A percentile compares a stretch with the other conserved stretches of the same genome.
Evolutionary conservation across 2,797 vertebrate genomes (phyloP).

Genomic region (Oreonectes daqikongensis): DNA sequence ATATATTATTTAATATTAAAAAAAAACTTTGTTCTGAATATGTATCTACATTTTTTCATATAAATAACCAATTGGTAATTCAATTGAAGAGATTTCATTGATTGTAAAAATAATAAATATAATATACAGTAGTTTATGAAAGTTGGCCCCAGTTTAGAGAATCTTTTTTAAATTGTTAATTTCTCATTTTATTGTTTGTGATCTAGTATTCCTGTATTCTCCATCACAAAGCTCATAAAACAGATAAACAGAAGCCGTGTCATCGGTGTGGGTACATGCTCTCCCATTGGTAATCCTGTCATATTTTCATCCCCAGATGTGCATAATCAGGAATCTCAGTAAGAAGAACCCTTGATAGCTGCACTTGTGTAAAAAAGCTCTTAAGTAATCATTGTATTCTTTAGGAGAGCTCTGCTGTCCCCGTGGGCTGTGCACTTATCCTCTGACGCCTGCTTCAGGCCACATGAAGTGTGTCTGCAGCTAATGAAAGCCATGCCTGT

Average conservation of each 20-base stretch:
- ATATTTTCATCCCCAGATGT: background rate
- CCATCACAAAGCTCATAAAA: no score
- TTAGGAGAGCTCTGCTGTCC: constrained; percentile 1
- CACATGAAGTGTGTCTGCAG: constrained; percentile 3
- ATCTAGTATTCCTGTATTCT: background rate
- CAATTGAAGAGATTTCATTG: no score
- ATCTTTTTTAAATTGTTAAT: no score
- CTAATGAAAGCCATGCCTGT: background rate
- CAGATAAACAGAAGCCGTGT: background rate
- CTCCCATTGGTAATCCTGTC: constrained; percentile 4
- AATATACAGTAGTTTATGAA: no score
- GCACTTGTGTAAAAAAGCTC: constrained; percentile 17
- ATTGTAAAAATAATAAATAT: no score
- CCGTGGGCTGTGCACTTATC: constrained; percentile 3
- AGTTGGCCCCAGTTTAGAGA: no score
- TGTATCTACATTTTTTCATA: no score
- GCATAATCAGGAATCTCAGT: constrained; percentile 9
- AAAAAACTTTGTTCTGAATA: no score
- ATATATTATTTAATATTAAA: no score
- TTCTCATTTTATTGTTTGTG: background rate
- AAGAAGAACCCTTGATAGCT: constrained; percentile 21
- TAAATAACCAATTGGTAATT: no score
- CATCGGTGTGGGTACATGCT: constrained; percentile 8
- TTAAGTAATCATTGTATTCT: constrained; percentile 42
- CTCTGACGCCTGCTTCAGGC: background rate